Conservation (phyloP, 1,140 invertebrate species). For the Whitmania pigra region DNA sequence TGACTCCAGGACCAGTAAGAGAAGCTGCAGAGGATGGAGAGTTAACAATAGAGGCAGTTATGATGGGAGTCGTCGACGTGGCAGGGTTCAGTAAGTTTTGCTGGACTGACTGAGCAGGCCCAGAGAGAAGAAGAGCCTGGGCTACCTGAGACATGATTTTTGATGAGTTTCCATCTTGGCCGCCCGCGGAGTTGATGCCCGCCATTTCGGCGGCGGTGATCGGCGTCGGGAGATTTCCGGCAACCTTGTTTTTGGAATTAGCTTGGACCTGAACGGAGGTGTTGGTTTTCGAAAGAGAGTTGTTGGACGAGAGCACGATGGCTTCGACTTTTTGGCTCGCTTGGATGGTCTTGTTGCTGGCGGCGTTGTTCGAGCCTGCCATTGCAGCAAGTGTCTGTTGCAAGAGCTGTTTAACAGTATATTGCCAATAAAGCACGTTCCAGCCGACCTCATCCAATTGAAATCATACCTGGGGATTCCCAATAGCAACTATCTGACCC, state of each 20-base stretch:
- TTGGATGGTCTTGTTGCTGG: background rate
- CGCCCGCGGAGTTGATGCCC: too few species aligned
- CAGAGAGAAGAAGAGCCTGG: background rate
- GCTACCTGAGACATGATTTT: conserved; percentile 5
- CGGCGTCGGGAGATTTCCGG: background rate
- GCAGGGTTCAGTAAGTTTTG: background rate
- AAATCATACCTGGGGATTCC: conserved; percentile 39
- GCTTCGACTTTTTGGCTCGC: background rate
- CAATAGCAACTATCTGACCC: conserved; percentile 53
- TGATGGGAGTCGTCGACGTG: background rate
- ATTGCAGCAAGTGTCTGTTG: conserved; percentile 11
- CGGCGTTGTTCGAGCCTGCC: background rate
- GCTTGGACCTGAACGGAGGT: background rate
- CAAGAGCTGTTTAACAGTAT: conserved; percentile 8
- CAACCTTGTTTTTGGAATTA: background rate
- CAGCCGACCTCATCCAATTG: background rate
- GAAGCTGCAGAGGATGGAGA: background rate
- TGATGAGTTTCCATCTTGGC: background rate
- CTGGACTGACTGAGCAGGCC: background rate
- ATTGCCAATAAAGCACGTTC: conserved; percentile 1
- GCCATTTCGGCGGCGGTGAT: background rate
- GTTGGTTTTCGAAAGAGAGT: background rate
- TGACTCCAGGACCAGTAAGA: conserved; percentile 26
- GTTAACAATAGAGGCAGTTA: too few species aligned
- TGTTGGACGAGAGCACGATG: too few species aligned